phyloP scores from a whole-genome alignment of 2,888 invertebrate genomes.

The Tipula lateralis region DNA sequence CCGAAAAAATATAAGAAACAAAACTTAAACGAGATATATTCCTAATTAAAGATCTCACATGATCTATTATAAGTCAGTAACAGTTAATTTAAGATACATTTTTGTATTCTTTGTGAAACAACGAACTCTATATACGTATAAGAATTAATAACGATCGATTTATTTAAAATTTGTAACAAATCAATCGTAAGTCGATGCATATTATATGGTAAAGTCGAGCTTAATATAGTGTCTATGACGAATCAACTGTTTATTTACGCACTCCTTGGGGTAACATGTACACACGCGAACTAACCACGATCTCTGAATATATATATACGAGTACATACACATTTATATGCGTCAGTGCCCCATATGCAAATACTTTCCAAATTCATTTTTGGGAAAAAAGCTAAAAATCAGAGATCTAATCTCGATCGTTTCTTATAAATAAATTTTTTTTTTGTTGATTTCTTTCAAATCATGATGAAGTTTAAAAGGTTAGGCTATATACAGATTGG shows the following conservation, averaged over 20 bases:
- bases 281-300: too few species aligned
- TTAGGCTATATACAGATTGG: background rate
- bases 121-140: background rate
- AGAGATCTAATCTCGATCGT: background rate
- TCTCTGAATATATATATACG: too few species aligned
- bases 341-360: background rate
- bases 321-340: too few species aligned
- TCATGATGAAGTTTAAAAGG: constrained; percentile 19
- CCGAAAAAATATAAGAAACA: constrained; percentile 5
- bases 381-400: too few species aligned
- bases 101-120: background rate
- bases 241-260: background rate
- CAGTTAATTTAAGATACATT: background rate
- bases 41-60: constrained; percentile 19
- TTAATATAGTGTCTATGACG: background rate
- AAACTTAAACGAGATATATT: constrained; percentile 3
- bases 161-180: background rate
- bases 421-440: background rate
- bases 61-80: constrained; percentile 11
- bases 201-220: too few species aligned
- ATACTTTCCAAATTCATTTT: background rate
- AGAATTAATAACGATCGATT: background rate
- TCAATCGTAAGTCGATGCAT: too few species aligned
- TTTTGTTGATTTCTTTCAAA: background rate
- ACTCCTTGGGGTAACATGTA: background rate